phyloP scores from a whole-genome alignment of 2,113 vertebrate species.

The Eonycteris spelaea region DNA sequence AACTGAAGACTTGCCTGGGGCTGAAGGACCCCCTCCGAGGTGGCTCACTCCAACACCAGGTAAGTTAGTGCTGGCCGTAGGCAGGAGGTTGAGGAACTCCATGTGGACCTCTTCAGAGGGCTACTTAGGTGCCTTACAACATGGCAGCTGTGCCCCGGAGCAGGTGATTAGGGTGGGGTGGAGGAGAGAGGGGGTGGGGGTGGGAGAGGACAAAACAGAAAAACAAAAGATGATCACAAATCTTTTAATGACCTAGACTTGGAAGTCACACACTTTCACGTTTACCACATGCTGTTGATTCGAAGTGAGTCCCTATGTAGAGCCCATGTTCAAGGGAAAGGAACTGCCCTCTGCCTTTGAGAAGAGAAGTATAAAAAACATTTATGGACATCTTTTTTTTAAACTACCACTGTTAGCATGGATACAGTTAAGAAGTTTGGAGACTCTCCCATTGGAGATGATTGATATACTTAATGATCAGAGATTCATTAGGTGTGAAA shows the following conservation, averaged over 20 bases:
- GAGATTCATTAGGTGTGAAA: background rate
- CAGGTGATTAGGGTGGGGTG: no score
- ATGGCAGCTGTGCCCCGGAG: background rate
- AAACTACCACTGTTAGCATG: background rate
- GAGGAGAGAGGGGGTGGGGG: no score
- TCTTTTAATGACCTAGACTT: background rate
- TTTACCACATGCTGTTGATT: background rate
- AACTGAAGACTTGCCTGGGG: background rate
- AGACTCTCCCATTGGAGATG: background rate
- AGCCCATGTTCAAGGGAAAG: background rate
- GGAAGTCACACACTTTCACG: background rate
- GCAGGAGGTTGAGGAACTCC: background rate
- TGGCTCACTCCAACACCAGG: background rate
- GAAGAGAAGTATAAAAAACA: background rate
- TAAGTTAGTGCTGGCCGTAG: background rate
- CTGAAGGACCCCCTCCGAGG: background rate
- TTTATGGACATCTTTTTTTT: background rate
- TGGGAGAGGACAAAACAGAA: background rate
- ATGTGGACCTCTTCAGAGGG: accelerated
- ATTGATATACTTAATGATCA: background rate
- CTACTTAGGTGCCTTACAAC: background rate
- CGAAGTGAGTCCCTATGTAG: background rate
- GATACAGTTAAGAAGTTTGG: background rate
- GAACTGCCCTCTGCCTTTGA: background rate
- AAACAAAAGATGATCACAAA: background rate